phyloP scores from a whole-genome alignment of 2,797 vertebrate species.

The Notolabrus celidotus region DNA sequence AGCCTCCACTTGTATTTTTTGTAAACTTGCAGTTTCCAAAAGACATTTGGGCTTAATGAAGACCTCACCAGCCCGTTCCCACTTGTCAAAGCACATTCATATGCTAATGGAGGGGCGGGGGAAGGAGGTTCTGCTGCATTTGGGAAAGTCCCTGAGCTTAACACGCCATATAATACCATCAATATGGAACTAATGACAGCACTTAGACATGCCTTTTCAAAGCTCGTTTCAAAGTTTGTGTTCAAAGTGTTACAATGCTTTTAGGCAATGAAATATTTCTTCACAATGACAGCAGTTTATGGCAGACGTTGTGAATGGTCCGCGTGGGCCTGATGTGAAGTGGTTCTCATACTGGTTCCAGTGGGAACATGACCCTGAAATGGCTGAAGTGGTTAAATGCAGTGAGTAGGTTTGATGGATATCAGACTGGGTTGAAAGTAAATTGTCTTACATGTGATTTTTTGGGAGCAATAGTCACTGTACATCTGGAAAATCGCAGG shows the following conservation, averaged over 20 bases:
- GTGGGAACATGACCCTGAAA: slow-evolving; percentile 62
- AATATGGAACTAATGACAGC: slow-evolving; percentile 76
- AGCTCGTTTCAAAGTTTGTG: slow-evolving; percentile 49
- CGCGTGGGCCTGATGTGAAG: slow-evolving; percentile 24
- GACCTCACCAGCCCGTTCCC: slow-evolving; percentile 69
- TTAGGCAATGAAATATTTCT: slow-evolving; percentile 68
- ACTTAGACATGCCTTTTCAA: slow-evolving; percentile 67
- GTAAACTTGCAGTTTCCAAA: slow-evolving; percentile 48
- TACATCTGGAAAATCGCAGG: slow-evolving; percentile 46
- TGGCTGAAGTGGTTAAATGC: slow-evolving; percentile 34
- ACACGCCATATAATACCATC: slow-evolving; percentile 70
- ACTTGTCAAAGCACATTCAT: slow-evolving; percentile 76
- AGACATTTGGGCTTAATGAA: slow-evolving; percentile 73
- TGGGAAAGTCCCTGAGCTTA: slow-evolving; percentile 74
- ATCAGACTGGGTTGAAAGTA: slow-evolving; percentile 35
- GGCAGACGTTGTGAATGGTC: slow-evolving; percentile 47
- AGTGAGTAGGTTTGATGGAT: slow-evolving; percentile 37
- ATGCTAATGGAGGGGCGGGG: slow-evolving; percentile 71
- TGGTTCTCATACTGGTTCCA: slow-evolving; percentile 54
- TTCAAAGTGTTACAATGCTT: slow-evolving; percentile 72
- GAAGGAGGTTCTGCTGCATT: slow-evolving; percentile 63
- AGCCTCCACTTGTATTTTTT: slow-evolving; percentile 47
- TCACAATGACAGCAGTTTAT: slow-evolving; percentile 57
- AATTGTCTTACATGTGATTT: slow-evolving; percentile 50
- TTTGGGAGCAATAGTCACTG: slow-evolving; percentile 20